These are phyloP conservation scores for Villa cingulata DNA, from an alignment of 2,888 invertebrate genomes.

Conservation along the genomic window DNA sequence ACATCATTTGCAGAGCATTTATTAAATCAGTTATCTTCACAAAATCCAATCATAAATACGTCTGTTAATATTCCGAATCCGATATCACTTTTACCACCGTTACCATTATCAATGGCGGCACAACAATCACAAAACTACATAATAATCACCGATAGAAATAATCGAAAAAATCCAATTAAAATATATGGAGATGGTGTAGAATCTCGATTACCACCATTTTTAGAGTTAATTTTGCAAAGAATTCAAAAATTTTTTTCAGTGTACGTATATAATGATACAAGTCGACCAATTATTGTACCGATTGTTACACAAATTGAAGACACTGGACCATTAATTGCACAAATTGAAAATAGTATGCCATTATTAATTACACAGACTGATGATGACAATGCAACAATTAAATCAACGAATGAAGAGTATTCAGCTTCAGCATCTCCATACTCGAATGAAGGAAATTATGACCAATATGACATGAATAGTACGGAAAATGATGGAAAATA, in stretches of 20 bases:
- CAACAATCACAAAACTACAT: background rate
- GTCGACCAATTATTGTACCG: slow-evolving; percentile 24
- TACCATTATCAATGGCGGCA: background rate
- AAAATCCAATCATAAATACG: slow-evolving; percentile 1
- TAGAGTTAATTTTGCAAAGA: slow-evolving; percentile 54
- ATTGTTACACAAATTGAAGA: background rate
- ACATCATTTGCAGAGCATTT: slow-evolving; percentile 2
- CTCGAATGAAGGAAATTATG: background rate
- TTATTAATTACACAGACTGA: too few relatives aligned
- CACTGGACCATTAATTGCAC: background rate
- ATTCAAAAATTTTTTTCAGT: slow-evolving; percentile 57
- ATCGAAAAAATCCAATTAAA: slow-evolving; percentile 14
- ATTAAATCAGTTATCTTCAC: background rate
- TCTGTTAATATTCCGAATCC: slow-evolving; percentile 11
- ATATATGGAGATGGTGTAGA: slow-evolving; percentile 33
- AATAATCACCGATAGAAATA: background rate
- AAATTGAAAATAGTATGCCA: background rate
- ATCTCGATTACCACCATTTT: slow-evolving; percentile 50
- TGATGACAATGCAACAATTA: background rate
- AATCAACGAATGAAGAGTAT: too few relatives aligned
- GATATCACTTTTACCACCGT: slow-evolving; percentile 10
- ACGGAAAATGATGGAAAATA: background rate
- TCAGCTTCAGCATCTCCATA: too few relatives aligned
- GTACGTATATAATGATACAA: slow-evolving; percentile 45
- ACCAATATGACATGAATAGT: background rate